Conservation (phyloP, 1,140 invertebrate species). For the Drosophila mojavensis region DNA sequence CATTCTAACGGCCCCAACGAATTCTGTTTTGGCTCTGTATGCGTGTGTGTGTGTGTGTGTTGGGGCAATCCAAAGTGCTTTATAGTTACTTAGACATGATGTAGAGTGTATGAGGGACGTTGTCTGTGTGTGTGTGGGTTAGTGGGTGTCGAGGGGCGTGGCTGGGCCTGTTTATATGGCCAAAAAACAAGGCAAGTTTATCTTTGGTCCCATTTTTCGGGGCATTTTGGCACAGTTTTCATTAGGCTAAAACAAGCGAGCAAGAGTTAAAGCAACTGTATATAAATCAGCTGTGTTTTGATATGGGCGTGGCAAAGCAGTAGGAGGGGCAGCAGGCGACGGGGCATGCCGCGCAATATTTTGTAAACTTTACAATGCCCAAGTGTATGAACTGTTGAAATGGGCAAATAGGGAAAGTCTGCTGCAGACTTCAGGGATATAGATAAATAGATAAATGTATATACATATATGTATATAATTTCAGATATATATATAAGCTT, state of each 20-base stretch:
- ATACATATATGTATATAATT: background rate
- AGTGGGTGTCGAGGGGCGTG: background rate
- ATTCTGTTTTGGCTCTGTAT: background rate
- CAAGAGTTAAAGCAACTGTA: slow-evolving; percentile 21
- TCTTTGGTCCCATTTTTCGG: slow-evolving; percentile 36
- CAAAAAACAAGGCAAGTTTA: slow-evolving; percentile 14
- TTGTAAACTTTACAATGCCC: slow-evolving; percentile 37
- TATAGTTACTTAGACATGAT: slow-evolving; percentile 50
- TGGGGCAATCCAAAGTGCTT: slow-evolving; percentile 41
- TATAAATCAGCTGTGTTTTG: slow-evolving; percentile 36
- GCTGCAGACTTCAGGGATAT: background rate
- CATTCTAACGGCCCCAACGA: slow-evolving; percentile 29
- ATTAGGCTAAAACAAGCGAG: slow-evolving; percentile 56
- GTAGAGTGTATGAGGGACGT: background rate
- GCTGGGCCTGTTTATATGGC: slow-evolving; percentile 57
- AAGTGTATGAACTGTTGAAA: slow-evolving; percentile 24
- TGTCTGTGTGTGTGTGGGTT: background rate
- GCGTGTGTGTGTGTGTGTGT: slow-evolving; percentile 18
- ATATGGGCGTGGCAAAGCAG: background rate
- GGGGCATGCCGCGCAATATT: slow-evolving; percentile 9
- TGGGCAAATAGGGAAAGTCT: slow-evolving; percentile 14
- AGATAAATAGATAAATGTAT: background rate
- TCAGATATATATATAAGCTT: background rate
- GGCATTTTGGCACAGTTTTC: slow-evolving; percentile 43
- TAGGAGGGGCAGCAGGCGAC: background rate